Base-by-base conservation (phyloP, 2,113 vertebrate genomes). In the Haplochromis vanheusdeni region DNA sequence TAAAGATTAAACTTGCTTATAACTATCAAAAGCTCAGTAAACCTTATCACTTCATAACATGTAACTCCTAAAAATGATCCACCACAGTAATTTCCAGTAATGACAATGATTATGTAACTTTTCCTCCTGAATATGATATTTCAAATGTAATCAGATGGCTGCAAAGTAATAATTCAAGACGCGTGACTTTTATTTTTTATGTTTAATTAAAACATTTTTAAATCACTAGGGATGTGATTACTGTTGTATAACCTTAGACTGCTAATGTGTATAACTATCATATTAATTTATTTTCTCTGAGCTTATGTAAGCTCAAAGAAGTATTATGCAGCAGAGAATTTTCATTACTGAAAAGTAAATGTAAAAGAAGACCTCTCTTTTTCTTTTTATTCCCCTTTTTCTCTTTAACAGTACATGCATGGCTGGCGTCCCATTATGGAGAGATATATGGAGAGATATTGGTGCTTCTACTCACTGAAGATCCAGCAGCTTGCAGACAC, bases 361-460 rank as follows among this genome's bases (percentile, higher is more conserved):
- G n/a, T n/a, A 7, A 77, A 77, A 77, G 6, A 77, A 49, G 23
- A 65, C 60, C 33, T 73, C 6, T 9, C 11, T 26, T 37, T 31
- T 26, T 47, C 19, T 49, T 17, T 23, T 6, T 84, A 5, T 54
- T 35, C 42, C 23, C 7, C 16, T 26, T 1, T 42, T 23, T 80
- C 7, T 81, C 16, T 33, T 23, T 51, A 51, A 14, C 85, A 97
- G 95, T 85, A 93, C 82, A 77, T 86, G 35, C 19, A 81, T 23
- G 5, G 0, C 7, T 97, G 96, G 96, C 87, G 31, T 42, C 13
- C 83, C 3, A 1, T 87, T 19, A 9, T 49, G 58, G 79, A 90
- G 28, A 62, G 58, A 4, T 58, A 14, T 4, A 9, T 49, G 54
- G 79, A 90, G 28, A 62, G 58, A 5, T 60, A 16, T 4, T 83